These are phyloP conservation scores for Boloria euphrosyne DNA, from an alignment of 2,888 invertebrate genomes.

Conservation along the genomic window DNA sequence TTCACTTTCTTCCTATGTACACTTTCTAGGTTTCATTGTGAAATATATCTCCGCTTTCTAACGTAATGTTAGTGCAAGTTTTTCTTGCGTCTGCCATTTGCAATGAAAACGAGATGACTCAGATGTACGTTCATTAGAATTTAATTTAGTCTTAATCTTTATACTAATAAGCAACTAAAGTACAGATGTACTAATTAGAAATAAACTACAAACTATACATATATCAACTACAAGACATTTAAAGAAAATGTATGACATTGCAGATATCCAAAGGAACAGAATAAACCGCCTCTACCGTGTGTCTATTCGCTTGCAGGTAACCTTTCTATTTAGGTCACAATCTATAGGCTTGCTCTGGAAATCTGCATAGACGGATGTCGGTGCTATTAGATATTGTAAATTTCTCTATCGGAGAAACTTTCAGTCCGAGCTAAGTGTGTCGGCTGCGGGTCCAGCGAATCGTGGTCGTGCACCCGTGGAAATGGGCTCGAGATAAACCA, in stretches of 20 bases:
- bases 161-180: neutral
- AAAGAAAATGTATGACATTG: slow-evolving; percentile 45
- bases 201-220: too few species aligned
- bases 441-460: slow-evolving; percentile 59
- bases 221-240: slow-evolving; percentile 3
- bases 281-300: slow-evolving; percentile 51
- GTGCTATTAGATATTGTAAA: slow-evolving; percentile 77
- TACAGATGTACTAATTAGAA: too few species aligned
- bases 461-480: slow-evolving; percentile 73
- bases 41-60: slow-evolving; percentile 78
- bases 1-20: slow-evolving; percentile 80
- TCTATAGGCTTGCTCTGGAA: slow-evolving; percentile 76
- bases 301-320: slow-evolving; percentile 62
- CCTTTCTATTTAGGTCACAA: slow-evolving; percentile 70
- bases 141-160: slow-evolving; percentile 12
- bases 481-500: slow-evolving; percentile 77
- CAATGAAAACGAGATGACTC: slow-evolving; percentile 76
- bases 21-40: slow-evolving; percentile 81
- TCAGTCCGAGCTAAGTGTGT: slow-evolving; percentile 75
- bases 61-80: slow-evolving; percentile 78
- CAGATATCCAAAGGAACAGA: slow-evolving; percentile 48
- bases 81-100: slow-evolving; percentile 69
- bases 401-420: slow-evolving; percentile 81
- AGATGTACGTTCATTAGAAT: slow-evolving; percentile 41
- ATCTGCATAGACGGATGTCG: slow-evolving; percentile 81